phyloP scores from a whole-genome alignment of 2,888 invertebrate genomes.

The Himalopsyche kuldschensis region DNA sequence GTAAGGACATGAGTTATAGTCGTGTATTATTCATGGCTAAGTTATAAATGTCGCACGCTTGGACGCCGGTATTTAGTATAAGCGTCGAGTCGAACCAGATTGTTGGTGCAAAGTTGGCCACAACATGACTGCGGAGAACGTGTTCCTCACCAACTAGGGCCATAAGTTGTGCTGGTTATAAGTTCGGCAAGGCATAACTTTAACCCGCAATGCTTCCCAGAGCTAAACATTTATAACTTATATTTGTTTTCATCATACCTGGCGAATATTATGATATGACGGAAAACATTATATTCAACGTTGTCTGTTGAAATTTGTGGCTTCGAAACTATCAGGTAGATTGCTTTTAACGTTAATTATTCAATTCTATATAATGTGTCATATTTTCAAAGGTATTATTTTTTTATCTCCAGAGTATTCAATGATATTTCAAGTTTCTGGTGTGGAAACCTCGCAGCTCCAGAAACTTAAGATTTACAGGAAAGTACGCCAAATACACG shows the following conservation, averaged over 20 bases:
- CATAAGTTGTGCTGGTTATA: background rate
- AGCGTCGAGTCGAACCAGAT: constrained; percentile 13
- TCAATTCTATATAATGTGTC: too few relatives aligned
- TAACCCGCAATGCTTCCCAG: background rate
- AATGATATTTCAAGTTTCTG: too few relatives aligned
- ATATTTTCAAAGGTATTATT: too few relatives aligned
- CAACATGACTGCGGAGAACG: constrained; percentile 7
- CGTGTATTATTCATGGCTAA: constrained; percentile 5
- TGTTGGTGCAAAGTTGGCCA: constrained; percentile 16
- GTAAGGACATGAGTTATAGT: constrained; percentile 4
- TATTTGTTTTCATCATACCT: background rate
- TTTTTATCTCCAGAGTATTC: too few relatives aligned
- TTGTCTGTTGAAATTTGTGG: background rate
- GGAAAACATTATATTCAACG: background rate
- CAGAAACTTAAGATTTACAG: too few relatives aligned
- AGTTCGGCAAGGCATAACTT: background rate
- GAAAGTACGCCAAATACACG: too few relatives aligned
- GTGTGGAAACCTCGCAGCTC: too few relatives aligned
- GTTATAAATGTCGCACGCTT: constrained; percentile 14
- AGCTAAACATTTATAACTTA: background rate
- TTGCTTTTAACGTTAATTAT: too few relatives aligned
- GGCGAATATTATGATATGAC: background rate
- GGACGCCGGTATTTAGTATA: constrained; percentile 8
- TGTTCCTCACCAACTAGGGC: background rate
- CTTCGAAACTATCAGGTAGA: background rate